Base-by-base conservation (phyloP, 1,140 invertebrate species). In the Drosophila biarmipes region DNA sequence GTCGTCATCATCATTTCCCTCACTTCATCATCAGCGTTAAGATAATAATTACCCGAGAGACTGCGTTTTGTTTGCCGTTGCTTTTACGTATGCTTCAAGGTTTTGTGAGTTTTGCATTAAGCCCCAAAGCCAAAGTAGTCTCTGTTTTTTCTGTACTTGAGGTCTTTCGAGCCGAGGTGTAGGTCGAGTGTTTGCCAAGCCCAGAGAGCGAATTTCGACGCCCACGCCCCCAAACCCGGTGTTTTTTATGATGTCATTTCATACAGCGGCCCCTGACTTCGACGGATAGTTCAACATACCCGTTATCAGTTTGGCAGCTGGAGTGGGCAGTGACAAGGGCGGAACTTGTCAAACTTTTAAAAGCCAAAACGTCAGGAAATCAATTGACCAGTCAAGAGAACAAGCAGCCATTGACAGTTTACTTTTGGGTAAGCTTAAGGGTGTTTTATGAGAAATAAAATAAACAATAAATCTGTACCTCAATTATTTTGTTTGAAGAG, bases 81-180 rank as follows among this genome's bases (percentile, higher is more conserved):
- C 69, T 82, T 64, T 71, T 69, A 64, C 74, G 82, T 71, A 61
- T 68, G 74, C 78, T 89, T 87, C 84, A 87, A 89, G 82, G 84
- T 87, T 89, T 80, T 82, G 51, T 87, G 78, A 78, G 74, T 82
- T 76, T 76, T 86, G 84, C 82, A 87, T 87, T 82, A 89, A 73
- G 10, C 27, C 61, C 66, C 46, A 75, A 57, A 71, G 64, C 73
- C 42, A 87, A 78, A 56, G 45, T 66, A 45, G 72, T 57, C 59
- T 53, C 61, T 56, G 43, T 62, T 56, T 42, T 54, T 54, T 35
- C 64, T 17, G 59, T 19, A 29, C 46, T 67, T 74, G 61, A 51
- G 15, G n/a, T 46, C 6, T 48, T 40, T 17, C 53, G 37, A 24
- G 19, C 37, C 12, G 21, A 43, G 46, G 31, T 66, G 64, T 78